These are phyloP conservation scores for Sarcophaga rosellei DNA, from an alignment of 2,888 invertebrate species.

Conservation along the genomic window DNA sequence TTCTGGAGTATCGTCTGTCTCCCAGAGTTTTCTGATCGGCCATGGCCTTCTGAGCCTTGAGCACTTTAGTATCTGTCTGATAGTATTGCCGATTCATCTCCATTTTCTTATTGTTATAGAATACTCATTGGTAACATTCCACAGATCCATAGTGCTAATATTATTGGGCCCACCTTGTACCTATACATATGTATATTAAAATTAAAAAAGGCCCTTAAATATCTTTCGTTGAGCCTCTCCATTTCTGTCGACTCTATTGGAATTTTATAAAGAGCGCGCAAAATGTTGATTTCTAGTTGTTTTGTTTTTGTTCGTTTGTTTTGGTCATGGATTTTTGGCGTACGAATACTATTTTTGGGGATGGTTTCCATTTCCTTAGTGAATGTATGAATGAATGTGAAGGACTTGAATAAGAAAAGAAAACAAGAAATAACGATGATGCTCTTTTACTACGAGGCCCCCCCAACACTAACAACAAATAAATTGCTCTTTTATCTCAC, in stretches of 20 bases:
- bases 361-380: slow-evolving; percentile 25
- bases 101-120: no score
- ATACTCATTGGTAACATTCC: no score
- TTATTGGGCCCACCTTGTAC: no score
- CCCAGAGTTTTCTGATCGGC: no score
- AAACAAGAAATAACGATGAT: slow-evolving; percentile 29
- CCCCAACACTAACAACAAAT: not conserved
- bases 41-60: no score
- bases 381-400: slow-evolving; percentile 67
- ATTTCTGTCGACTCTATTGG: slow-evolving; percentile 45
- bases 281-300: slow-evolving; percentile 38
- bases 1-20: no score
- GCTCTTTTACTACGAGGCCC: slow-evolving; percentile 59
- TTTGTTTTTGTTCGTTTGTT: slow-evolving; percentile 67
- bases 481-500: slow-evolving; percentile 37
- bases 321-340: slow-evolving; percentile 50
- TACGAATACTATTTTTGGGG: slow-evolving; percentile 31
- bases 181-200: no score
- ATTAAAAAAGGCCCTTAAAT: not conserved
- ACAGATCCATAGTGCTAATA: no score
- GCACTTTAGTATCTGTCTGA: no score
- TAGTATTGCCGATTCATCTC: no score
- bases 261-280: slow-evolving; percentile 66
- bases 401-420: slow-evolving; percentile 15
- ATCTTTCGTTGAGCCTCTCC: not conserved